These are phyloP conservation scores for Crematogaster levior DNA, from an alignment of 2,888 invertebrate species.

Conservation along the genomic window DNA sequence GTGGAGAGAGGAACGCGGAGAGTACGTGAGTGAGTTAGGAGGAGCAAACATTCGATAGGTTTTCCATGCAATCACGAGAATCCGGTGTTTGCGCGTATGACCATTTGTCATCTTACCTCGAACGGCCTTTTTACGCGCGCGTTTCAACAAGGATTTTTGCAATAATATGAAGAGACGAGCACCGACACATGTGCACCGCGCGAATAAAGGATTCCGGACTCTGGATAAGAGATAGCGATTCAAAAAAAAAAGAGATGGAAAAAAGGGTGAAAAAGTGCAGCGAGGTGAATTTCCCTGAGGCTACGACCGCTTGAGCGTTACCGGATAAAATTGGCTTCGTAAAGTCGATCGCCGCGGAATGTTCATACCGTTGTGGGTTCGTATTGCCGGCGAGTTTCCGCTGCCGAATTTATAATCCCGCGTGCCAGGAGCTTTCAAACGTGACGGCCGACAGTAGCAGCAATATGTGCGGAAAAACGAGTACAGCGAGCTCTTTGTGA, in stretches of 20 bases:
- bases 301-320: slow-evolving; percentile 38
- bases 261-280: neutral
- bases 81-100: slow-evolving; percentile 49
- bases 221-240: slow-evolving; percentile 47
- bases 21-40: slow-evolving; percentile 22
- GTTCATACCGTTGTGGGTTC: slow-evolving; percentile 35
- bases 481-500: slow-evolving; percentile 22
- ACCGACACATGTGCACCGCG: neutral
- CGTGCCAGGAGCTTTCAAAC: slow-evolving; percentile 47
- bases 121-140: slow-evolving; percentile 38
- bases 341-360: slow-evolving; percentile 54
- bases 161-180: slow-evolving; percentile 25
- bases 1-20: neutral
- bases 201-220: slow-evolving; percentile 40
- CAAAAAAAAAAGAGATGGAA: slow-evolving; percentile 15
- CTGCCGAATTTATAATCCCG: slow-evolving; percentile 52
- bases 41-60: slow-evolving; percentile 39
- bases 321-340: slow-evolving; percentile 53
- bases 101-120: slow-evolving; percentile 46
- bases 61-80: slow-evolving; percentile 42
- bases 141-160: slow-evolving; percentile 33
- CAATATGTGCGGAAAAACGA: slow-evolving; percentile 22
- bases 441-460: slow-evolving; percentile 31
- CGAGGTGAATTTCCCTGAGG: slow-evolving; percentile 52
- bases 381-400: slow-evolving; percentile 36